Conservation (phyloP, 2,797 vertebrate species). For the Octomys mimax region DNA sequence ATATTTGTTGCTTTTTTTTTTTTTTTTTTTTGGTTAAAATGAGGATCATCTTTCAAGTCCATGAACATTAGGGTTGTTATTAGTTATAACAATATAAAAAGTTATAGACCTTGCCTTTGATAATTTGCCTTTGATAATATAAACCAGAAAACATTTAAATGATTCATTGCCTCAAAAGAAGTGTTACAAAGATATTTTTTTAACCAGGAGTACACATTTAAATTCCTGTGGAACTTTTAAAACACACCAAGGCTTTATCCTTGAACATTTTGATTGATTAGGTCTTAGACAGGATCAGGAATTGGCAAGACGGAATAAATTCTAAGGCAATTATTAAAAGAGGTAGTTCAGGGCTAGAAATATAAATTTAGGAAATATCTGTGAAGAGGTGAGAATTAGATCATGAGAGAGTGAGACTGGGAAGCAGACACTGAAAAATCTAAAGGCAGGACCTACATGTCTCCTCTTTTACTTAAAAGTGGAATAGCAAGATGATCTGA, state of each 20-base stretch:
- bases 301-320: slow-evolving; percentile 45
- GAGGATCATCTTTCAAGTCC: slow-evolving; percentile 8
- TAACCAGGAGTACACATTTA: neutral
- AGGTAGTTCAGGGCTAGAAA: neutral
- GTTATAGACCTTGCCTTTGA: neutral
- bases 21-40: slow-evolving; percentile 35
- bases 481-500: neutral
- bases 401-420: neutral
- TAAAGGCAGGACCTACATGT: neutral
- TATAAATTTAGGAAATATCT: slow-evolving; percentile 21
- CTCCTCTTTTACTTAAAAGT: slow-evolving; percentile 11
- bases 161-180: slow-evolving; percentile 42
- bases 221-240: slow-evolving; percentile 44
- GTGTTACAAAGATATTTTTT: neutral
- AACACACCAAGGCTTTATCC: slow-evolving; percentile 11
- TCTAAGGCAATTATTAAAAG: slow-evolving; percentile 33
- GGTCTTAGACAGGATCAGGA: neutral
- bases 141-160: neutral
- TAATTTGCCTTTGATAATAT: slow-evolving; percentile 17
- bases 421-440: neutral
- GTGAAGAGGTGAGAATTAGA: neutral
- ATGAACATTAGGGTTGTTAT: neutral
- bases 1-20: slow-evolving; percentile 20
- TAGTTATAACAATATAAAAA: slow-evolving; percentile 51
- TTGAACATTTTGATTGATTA: slow-evolving; percentile 62